Evolutionary conservation across 2,797 vertebrate species (phyloP).

Genomic region (Carcharodon carcharias): DNA sequence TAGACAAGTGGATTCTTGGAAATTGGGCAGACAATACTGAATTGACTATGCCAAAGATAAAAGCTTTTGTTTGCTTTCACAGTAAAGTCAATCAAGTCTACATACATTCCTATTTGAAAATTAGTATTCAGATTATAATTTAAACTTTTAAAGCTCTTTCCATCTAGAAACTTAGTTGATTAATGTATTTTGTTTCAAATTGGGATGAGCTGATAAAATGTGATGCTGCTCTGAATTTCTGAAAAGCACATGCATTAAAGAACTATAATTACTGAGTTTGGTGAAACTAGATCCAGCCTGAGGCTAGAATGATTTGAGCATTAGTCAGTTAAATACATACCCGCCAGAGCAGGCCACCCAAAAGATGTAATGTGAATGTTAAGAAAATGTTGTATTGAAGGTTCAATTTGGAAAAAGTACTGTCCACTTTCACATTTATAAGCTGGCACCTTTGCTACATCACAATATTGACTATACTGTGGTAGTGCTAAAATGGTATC

Average conservation of each 20-base stretch:
- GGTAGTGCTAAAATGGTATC: not conserved
- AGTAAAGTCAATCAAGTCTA: not conserved
- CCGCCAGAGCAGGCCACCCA: not conserved
- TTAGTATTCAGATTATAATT: slow-evolving; percentile 22
- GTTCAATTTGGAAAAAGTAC: not conserved
- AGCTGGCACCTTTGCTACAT: not conserved
- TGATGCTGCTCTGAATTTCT: not conserved
- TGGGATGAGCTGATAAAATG: slow-evolving; percentile 6
- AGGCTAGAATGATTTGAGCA: not conserved
- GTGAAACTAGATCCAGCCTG: not conserved
- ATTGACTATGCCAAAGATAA: not conserved
- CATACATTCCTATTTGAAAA: not conserved
- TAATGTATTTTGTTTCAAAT: slow-evolving; percentile 20
- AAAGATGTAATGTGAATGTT: not conserved
- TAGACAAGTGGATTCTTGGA: not conserved
- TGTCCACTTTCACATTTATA: not conserved
- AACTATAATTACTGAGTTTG: not conserved
- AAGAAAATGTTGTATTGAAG: not conserved
- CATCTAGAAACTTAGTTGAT: not conserved
- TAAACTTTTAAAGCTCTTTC: slow-evolving; percentile 11
- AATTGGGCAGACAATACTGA: not conserved
- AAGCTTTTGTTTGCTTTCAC: not conserved
- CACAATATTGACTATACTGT: not conserved
- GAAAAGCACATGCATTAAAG: not conserved
- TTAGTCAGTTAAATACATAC: not conserved